Evolutionary conservation across 2,888 invertebrate species (phyloP).

Genomic region (Labia minor): DNA sequence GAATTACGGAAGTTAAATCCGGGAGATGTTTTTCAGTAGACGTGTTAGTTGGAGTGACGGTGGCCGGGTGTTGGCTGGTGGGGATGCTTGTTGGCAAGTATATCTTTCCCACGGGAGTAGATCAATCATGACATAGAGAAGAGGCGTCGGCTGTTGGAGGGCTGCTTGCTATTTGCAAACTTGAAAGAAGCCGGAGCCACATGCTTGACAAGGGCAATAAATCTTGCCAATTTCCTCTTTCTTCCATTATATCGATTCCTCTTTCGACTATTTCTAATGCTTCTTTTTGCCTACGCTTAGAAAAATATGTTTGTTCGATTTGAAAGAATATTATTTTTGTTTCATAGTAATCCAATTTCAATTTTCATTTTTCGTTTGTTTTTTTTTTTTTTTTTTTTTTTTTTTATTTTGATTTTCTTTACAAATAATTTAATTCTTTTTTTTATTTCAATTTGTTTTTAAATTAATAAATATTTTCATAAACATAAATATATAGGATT

Average conservation of each 20-base stretch:
- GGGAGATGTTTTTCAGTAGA: not conserved
- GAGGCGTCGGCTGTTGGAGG: not conserved
- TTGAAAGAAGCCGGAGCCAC: constrained; percentile 7
- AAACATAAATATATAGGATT: too few species aligned
- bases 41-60: not conserved
- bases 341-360: too few species aligned
- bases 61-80: not conserved
- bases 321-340: too few species aligned
- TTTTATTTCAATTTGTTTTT: too few species aligned
- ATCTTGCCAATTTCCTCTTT: not conserved
- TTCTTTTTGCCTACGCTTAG: not conserved
- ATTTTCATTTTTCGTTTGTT: too few species aligned
- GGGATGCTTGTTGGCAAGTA: not conserved
- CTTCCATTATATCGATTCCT: not conserved
- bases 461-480: too few species aligned
- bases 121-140: not conserved
- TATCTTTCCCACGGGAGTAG: constrained; percentile 13
- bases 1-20: not conserved
- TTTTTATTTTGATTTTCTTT: too few species aligned
- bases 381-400: too few species aligned
- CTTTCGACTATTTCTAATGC: not conserved
- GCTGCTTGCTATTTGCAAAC: not conserved
- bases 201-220: constrained; percentile 3
- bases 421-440: too few species aligned
- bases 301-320: too few species aligned